A percentile compares a stretch with the other conserved stretches of the same genome.
Evolutionary conservation across 2,113 vertebrate species (phyloP).

Genomic region (Oncorhynchus nerka): DNA sequence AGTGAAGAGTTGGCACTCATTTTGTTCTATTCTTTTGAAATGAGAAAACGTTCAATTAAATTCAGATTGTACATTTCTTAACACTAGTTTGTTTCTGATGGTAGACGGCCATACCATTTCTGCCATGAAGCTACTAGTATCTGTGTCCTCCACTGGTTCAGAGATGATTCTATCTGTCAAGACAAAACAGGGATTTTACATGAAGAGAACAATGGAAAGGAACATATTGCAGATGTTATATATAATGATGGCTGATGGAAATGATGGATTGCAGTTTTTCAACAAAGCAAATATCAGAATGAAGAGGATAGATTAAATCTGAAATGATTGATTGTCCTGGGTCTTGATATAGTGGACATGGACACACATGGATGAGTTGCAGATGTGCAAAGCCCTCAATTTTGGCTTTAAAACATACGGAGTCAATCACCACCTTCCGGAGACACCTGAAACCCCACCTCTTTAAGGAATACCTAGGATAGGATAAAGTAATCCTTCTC

Average conservation of each 20-base stretch:
- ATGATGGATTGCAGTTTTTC: no score
- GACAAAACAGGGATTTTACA: slow-evolving; percentile 11
- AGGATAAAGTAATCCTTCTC: no score
- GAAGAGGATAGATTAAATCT: no score
- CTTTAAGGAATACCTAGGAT: no score
- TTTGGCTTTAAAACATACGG: slow-evolving; percentile 23
- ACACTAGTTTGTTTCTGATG: no score
- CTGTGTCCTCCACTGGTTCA: slow-evolving; percentile 92
- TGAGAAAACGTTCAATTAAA: not conserved
- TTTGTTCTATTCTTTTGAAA: not conserved
- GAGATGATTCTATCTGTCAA: slow-evolving; percentile 75
- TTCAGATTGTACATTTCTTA: not conserved
- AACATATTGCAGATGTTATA: not conserved
- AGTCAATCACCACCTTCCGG: no score
- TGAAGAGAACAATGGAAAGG: not conserved
- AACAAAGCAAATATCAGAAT: no score
- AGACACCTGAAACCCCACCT: no score
- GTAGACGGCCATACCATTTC: slow-evolving; percentile 72
- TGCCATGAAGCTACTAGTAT: slow-evolving; percentile 88
- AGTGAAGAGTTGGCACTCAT: not conserved
- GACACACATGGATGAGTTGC: not conserved
- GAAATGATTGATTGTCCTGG: no score
- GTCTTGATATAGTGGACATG: no score
- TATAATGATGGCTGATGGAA: no score
- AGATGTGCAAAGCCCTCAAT: slow-evolving; percentile 49